Base-by-base conservation (phyloP, 2,797 vertebrate genomes). In the Cuniculus paca region DNA sequence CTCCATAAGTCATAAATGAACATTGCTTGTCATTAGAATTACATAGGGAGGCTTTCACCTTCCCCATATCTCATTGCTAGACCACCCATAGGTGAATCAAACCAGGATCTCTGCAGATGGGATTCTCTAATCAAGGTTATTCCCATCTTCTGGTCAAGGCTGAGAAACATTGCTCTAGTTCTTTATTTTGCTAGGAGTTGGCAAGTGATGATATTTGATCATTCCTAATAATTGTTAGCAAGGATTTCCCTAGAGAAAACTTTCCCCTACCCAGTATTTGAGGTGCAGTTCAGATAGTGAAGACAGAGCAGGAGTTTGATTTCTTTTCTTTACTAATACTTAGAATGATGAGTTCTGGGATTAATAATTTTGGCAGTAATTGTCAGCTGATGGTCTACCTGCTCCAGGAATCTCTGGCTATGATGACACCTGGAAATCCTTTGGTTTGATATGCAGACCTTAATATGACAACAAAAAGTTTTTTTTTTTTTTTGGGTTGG, bases 321-420 rank as follows among this genome's bases (percentile, higher is more conserved):
- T 83, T 52, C 70, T 87, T 94, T 82, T 48, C 34, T 54, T 83
- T 84, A 56, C 45, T 3, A 61, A 58, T 81, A 85, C 84, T 86
- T 77, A 78, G 65, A 65, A 83, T 68, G 50, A 85, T 19, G 26
- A 74, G n/a, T 81, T 93, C 39, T 31, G 22, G 45, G 82, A 24
- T 75, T 45, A 11, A 75, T 63, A 28, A 70, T 92, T 61, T 96
- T 91, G 72, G 63, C 36, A 45, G 11, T 52, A 26, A 82, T 14
- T 6, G 8, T 58, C 34, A 75, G 50, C 17, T 31, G 9, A 72
- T 20, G 16, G 11, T 26, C 60, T 42, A 14, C 48, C 2, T 86
- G 52, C 50, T 88, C 16, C 14, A 52, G 14, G 50, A 80, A 70
- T 63, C 77, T 90, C 52, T 88, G 39, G 36, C 54, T 63, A 14